phyloP scores from a whole-genome alignment of 2,797 vertebrate species.

The Gymnodraco acuticeps region DNA sequence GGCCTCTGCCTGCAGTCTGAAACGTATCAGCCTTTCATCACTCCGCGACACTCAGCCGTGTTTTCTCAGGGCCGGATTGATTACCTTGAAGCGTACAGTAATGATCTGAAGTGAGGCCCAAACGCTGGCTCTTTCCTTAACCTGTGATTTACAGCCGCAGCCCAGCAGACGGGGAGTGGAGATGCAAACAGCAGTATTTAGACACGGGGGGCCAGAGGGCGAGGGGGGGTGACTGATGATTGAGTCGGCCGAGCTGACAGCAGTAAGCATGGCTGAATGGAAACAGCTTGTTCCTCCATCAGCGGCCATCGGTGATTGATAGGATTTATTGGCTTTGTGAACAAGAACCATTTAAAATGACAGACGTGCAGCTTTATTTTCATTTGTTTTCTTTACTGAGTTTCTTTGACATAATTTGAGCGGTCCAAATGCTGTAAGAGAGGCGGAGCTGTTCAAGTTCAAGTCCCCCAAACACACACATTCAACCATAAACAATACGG shows the following conservation, averaged over 20 bases:
- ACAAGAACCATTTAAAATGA: constrained; percentile 14
- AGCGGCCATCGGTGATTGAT: constrained; percentile 46
- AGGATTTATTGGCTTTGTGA: constrained; percentile 9
- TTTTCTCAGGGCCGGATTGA: constrained; percentile 35
- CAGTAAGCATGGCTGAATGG: constrained; percentile 43
- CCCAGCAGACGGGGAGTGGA: constrained; percentile 1
- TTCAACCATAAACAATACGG: no score
- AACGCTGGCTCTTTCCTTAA: constrained; percentile 18
- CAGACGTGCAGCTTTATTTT: background rate
- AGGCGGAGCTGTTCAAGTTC: background rate
- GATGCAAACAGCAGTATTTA: constrained; percentile 34
- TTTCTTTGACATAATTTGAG: constrained; percentile 1
- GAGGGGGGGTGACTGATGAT: constrained; percentile 58
- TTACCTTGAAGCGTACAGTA: constrained; percentile 55
- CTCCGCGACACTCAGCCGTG: constrained; percentile 15
- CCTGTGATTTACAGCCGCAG: constrained; percentile 44
- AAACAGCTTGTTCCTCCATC: constrained; percentile 68
- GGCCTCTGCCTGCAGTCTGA: constrained; percentile 37
- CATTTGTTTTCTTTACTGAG: constrained; percentile 11
- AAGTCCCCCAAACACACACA: background rate
- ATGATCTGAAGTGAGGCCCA: constrained; percentile 29
- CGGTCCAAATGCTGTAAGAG: constrained; percentile 1
- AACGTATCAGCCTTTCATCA: constrained; percentile 54
- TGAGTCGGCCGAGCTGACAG: constrained; percentile 55
- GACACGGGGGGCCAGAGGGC: constrained; percentile 48